These are phyloP conservation scores for Hylaeus anthracinus DNA, from an alignment of 1,140 invertebrate genomes.

Conservation along the genomic window DNA sequence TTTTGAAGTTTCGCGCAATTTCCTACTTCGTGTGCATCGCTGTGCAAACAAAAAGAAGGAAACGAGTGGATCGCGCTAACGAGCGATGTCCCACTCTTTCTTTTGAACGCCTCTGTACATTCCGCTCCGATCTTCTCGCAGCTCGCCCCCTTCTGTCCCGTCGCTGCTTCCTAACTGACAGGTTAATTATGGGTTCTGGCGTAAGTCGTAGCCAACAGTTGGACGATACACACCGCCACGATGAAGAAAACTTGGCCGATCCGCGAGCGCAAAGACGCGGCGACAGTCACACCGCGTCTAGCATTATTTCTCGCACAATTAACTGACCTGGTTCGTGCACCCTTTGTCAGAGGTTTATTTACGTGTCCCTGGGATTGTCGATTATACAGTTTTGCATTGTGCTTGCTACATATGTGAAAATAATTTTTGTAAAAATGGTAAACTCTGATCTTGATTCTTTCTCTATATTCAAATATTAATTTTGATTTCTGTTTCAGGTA, in stretches of 20 bases:
- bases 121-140: too few species aligned
- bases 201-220: slow-evolving; percentile 30
- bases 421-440: too few species aligned
- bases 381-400: not conserved
- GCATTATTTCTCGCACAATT: slow-evolving; percentile 43
- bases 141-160: not conserved
- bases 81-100: slow-evolving; percentile 7
- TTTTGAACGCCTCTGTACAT: not conserved
- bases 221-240: slow-evolving; percentile 40
- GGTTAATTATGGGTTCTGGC: slow-evolving; percentile 66
- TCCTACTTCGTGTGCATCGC: not conserved
- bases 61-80: not conserved
- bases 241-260: slow-evolving; percentile 35
- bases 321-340: slow-evolving; percentile 1
- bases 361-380: not conserved
- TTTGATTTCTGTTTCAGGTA: slow-evolving; percentile 32
- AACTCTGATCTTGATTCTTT: too few species aligned
- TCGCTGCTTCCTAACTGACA: slow-evolving; percentile 56
- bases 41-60: slow-evolving; percentile 2
- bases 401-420: not conserved
- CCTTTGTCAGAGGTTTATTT: not conserved
- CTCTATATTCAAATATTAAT: not conserved
- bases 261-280: slow-evolving; percentile 26
- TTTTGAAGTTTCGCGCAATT: slow-evolving; percentile 34
- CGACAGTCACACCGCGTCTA: slow-evolving; percentile 40